Evolutionary conservation across 2,888 invertebrate genomes (phyloP).

Genomic region (Stenodema calcarata): DNA sequence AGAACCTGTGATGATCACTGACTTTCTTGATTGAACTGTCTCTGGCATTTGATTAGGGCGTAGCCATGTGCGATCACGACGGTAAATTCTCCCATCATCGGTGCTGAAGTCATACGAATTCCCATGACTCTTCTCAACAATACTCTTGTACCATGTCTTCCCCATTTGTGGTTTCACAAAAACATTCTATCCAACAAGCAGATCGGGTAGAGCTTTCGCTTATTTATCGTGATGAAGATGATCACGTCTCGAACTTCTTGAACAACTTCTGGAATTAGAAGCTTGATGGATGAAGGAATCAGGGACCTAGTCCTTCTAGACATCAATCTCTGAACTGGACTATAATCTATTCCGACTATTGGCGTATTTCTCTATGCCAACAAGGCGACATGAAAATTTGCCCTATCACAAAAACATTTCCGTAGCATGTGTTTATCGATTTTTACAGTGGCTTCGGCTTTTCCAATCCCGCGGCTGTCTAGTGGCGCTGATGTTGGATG

Average conservation of each 20-base stretch:
- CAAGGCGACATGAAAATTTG: slow-evolving; percentile 53
- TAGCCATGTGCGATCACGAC: slow-evolving; percentile 4
- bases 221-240: slow-evolving; percentile 1
- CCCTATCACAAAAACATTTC: slow-evolving; percentile 50
- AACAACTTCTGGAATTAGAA: background rate
- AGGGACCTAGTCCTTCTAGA: slow-evolving; percentile 33
- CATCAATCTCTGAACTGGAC: slow-evolving; percentile 54
- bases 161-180: slow-evolving; percentile 50
- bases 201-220: slow-evolving; percentile 34
- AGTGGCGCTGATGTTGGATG: slow-evolving; percentile 56
- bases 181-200: slow-evolving; percentile 38
- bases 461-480: slow-evolving; percentile 56
- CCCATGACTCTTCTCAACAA: background rate
- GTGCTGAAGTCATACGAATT: background rate
- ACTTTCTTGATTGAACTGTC: background rate
- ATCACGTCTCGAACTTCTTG: background rate
- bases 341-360: slow-evolving; percentile 52
- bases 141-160: slow-evolving; percentile 54
- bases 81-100: background rate
- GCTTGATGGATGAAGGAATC: background rate
- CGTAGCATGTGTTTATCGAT: slow-evolving; percentile 54
- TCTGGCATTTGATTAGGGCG: background rate
- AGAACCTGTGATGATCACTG: background rate
- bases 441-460: slow-evolving; percentile 57
- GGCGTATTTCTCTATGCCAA: slow-evolving; percentile 57